Conservation (phyloP, 2,113 vertebrate species). For the Chaenogobius annularis region DNA sequence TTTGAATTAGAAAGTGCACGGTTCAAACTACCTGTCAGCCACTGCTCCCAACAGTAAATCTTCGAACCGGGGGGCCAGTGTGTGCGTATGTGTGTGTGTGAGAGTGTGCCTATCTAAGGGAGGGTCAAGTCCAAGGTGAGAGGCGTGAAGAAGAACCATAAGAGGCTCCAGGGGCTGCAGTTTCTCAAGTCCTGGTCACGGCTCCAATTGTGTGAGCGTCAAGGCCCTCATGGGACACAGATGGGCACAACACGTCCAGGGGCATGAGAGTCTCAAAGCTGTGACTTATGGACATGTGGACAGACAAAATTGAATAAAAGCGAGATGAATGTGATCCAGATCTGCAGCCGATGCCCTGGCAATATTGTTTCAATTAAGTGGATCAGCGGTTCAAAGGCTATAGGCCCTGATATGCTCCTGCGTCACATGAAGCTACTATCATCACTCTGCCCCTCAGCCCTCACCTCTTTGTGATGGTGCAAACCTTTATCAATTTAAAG, state of each 20-base stretch:
- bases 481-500: conserved; percentile 60
- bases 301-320: conserved; percentile 75
- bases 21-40: conserved; percentile 71
- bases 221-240: conserved; percentile 66
- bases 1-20: conserved; percentile 81
- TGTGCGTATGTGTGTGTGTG: conserved; percentile 28
- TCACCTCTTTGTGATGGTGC: conserved; percentile 57
- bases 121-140: conserved; percentile 77
- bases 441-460: conserved; percentile 61
- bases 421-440: conserved; percentile 67
- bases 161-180: conserved; percentile 61
- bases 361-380: conserved; percentile 81
- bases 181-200: conserved; percentile 70
- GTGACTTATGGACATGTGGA: conserved; percentile 77
- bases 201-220: conserved; percentile 32
- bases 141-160: conserved; percentile 72
- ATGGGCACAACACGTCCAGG: conserved; percentile 80
- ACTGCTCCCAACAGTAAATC: conserved; percentile 75
- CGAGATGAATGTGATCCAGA: conserved; percentile 76
- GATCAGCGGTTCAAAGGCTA: conserved; percentile 75
- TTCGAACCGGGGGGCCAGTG: conserved; percentile 38
- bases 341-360: conserved; percentile 56
- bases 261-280: conserved; percentile 57
- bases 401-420: conserved; percentile 58
- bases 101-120: conserved; percentile 4